A percentile compares a stretch with the other conserved stretches of the same genome.
These are phyloP conservation scores for Trichomycterus rosablanca DNA, from an alignment of 2,113 vertebrate species.

Conservation along the genomic window DNA sequence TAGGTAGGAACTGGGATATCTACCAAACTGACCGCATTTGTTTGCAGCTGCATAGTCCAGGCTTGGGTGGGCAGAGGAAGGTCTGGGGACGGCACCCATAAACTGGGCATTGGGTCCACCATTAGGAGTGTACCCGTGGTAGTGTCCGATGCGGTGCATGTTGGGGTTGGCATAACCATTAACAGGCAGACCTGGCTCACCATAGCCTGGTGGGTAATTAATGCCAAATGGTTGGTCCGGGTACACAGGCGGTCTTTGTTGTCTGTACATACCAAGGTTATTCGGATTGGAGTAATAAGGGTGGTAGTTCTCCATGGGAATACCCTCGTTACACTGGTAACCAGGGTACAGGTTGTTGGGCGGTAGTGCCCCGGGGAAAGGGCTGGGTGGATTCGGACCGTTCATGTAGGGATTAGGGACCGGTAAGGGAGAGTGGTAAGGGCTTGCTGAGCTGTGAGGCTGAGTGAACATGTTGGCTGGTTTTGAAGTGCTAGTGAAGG, in stretches of 20 bases:
- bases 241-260: constrained; percentile 78
- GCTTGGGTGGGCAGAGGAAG: constrained; percentile 61
- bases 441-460: constrained; percentile 65
- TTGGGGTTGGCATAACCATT: constrained; percentile 76
- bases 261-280: constrained; percentile 77
- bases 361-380: constrained; percentile 70
- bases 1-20: constrained; percentile 69
- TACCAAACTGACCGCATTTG: constrained; percentile 73
- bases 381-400: constrained; percentile 72
- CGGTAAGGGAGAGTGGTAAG: constrained; percentile 74
- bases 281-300: constrained; percentile 79
- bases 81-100: constrained; percentile 69
- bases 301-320: constrained; percentile 76
- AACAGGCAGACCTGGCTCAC: constrained; percentile 75
- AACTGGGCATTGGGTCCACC: constrained; percentile 70
- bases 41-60: constrained; percentile 68
- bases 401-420: constrained; percentile 77
- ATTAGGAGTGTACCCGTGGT: constrained; percentile 66
- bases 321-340: constrained; percentile 84
- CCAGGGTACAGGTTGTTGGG: constrained; percentile 73
- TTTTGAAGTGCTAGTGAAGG: constrained; percentile 76
- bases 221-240: constrained; percentile 77
- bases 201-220: constrained; percentile 80
- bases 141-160: constrained; percentile 67
- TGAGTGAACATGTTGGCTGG: constrained; percentile 68